Percentiles rank a stretch among this genome's conserved stretches.
Evolutionary conservation across 2,888 invertebrate species (phyloP).

Genomic region (Dolomedes plantarius): DNA sequence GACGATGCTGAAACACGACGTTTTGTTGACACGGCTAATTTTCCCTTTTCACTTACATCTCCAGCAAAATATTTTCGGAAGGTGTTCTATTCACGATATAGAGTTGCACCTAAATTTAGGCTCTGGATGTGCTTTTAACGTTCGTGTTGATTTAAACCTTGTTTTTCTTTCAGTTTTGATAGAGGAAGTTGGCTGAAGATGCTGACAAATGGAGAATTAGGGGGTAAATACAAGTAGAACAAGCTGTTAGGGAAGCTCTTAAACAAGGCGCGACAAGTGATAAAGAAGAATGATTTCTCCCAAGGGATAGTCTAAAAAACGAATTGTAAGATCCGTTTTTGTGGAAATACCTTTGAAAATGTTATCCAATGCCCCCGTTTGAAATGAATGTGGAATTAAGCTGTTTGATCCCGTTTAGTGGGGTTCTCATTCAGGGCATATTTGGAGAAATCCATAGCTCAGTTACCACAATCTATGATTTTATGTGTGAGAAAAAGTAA

Average conservation of each 20-base stretch:
- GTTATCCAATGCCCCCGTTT: too few species aligned
- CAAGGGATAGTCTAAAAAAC: too few species aligned
- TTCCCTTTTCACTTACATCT: background rate
- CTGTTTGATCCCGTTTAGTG: too few species aligned
- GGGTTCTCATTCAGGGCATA: too few species aligned
- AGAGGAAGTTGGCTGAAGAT: background rate
- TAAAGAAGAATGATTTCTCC: too few species aligned
- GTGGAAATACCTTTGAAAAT: too few species aligned
- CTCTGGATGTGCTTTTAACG: background rate
- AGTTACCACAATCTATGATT: too few species aligned
- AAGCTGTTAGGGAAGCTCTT: background rate
- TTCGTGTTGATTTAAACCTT: conserved; percentile 4
- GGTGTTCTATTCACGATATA: background rate
- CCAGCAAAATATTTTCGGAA: background rate
- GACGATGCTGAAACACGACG: too few species aligned
- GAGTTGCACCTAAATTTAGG: background rate
- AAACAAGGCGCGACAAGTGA: background rate
- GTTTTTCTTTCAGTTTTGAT: conserved; percentile 3
- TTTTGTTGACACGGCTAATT: background rate
- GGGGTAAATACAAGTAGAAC: background rate
- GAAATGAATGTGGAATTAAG: too few species aligned
- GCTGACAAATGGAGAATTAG: conserved; percentile 14
- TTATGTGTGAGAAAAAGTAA: too few species aligned
- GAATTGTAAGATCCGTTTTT: too few species aligned
- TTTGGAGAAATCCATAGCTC: too few species aligned